Conservation (phyloP, 1,140 invertebrate genomes). For the Colletes latitarsis region DNA sequence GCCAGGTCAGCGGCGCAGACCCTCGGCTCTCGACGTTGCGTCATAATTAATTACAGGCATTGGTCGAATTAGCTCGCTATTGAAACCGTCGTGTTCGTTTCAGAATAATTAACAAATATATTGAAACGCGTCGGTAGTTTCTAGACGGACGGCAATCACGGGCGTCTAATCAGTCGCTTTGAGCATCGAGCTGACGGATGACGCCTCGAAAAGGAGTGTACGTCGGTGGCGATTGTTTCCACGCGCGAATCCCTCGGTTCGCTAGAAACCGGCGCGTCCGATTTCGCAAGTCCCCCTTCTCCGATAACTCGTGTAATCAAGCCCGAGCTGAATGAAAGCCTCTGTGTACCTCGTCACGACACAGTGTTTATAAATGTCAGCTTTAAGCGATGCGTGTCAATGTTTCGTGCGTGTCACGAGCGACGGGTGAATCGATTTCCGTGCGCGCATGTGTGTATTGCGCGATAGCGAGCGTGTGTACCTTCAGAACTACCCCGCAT, state of each 20-base stretch:
- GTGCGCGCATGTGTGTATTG: not conserved
- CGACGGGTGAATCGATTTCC: not conserved
- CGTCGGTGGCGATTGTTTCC: not conserved
- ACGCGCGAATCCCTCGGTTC: constrained; percentile 12
- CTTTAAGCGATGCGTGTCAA: constrained; percentile 57
- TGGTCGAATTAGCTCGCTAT: too few relatives aligned
- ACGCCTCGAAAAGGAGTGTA: not conserved
- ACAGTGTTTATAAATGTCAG: constrained; percentile 65
- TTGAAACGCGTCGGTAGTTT: not conserved
- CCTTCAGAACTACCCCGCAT: not conserved
- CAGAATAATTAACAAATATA: not conserved
- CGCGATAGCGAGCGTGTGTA: constrained; percentile 4
- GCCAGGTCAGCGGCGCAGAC: too few relatives aligned
- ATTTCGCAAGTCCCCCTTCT: constrained; percentile 51
- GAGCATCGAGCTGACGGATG: not conserved
- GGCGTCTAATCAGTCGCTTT: constrained; percentile 4
- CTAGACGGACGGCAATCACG: not conserved
- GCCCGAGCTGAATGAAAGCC: constrained; percentile 54
- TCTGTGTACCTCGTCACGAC: constrained; percentile 43
- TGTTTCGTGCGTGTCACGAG: constrained; percentile 28
- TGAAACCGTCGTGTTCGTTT: too few relatives aligned
- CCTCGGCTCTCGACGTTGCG: too few relatives aligned
- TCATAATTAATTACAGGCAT: too few relatives aligned
- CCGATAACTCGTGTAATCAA: constrained; percentile 59
- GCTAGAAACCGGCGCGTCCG: constrained; percentile 37